Evolutionary conservation across 2,888 invertebrate species (phyloP), one percentile per base, ranked within the genome.

Genomic region (Cheilosia grossa): DNA sequence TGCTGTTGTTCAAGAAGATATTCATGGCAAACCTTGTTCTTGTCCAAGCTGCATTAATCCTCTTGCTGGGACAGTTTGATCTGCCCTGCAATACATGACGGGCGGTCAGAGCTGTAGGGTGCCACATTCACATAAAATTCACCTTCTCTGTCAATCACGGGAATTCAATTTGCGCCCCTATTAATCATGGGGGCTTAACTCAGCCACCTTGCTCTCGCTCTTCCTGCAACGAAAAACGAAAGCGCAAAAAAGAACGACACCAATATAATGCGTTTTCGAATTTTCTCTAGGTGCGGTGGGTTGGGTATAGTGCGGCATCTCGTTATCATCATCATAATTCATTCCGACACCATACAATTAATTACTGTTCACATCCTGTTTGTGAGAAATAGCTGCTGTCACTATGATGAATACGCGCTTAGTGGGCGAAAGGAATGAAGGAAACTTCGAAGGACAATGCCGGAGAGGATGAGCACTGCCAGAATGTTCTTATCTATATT

Each of bases 131-230:
- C 4, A 37, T 58, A 4, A 37, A 58, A 37, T 21, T 21, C 37
- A 58, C 58, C 40, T 33, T 51, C 21, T 17, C 37, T 58, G 58
- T 58, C 58, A 58, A 58, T 58, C 58, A 58, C 58, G 19, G 21
- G 5, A 58, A 58, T 58, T 58, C 58, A 58, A 37, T 58, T 58
- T 58, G 9, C 17, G 40, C 37, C 19, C 33, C 10, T 37, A 58
- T 58, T 58, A 37, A 19, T 58, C 33, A 21, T 6, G 10, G 21
- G 37, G 37, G 37, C 2, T 58, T 58, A 40, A 15, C 37, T 7
- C 21, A 58, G 17, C 19, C 37, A 37, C 37, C 37, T 58, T 27
- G 27, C 27, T 5, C 27, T 27, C 27, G 1, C 4, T 21, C 10
- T 1, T 15, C 24, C 0, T 15, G 15, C 24, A 51, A 24, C 13